Evolutionary conservation across 2,113 vertebrate genomes (phyloP), one percentile per base, ranked within the genome.

Genomic region (Microcebus griseorufus): DNA sequence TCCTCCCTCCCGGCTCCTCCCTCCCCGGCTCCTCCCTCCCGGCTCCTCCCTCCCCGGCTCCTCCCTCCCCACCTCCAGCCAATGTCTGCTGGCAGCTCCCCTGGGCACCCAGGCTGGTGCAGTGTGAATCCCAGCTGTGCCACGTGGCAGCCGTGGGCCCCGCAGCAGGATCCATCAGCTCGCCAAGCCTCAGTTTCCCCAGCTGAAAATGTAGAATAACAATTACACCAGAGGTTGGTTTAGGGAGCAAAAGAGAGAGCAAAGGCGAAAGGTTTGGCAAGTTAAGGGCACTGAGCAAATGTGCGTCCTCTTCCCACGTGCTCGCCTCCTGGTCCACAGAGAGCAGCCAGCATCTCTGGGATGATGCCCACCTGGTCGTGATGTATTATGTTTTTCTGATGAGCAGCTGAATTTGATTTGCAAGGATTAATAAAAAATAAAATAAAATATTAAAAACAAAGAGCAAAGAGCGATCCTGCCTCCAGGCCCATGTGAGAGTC

Each of bases 81-180:
- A 6, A 16, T 1, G 5, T 23, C 42, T 70, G 51, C 51, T 53
- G 39, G 78, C 17, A 29, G 87, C 89, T 88, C 85, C 85, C 88
- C 62, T 82, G 94, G 73, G 94, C 81, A 79, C 25, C 90, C 65
- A 75, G 55, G 60, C 73, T 89, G 86, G 55, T 69, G 23, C 81
- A 14, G n/a, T 34, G 48, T 76, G 37, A 80, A 23, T 76, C 51
- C 88, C 72, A 96, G 94, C 83, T 84, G 58, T 29, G 94, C 48
- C 95, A 34, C 37, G 7, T 7, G 76, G 93, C 85, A 95, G 94
- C 92, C 0, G 2, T 70, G 69, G 75, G 70, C 94, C 62, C 48
- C 78, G 85, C 70, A 85, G 9, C 62, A 78, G 5, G 67, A 84
- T 32, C 0, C 0, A 2, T 25, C 20, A 9, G 64, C 11, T 29